Conservation (phyloP, 2,888 invertebrate species). For the Octodonta nipae region DNA sequence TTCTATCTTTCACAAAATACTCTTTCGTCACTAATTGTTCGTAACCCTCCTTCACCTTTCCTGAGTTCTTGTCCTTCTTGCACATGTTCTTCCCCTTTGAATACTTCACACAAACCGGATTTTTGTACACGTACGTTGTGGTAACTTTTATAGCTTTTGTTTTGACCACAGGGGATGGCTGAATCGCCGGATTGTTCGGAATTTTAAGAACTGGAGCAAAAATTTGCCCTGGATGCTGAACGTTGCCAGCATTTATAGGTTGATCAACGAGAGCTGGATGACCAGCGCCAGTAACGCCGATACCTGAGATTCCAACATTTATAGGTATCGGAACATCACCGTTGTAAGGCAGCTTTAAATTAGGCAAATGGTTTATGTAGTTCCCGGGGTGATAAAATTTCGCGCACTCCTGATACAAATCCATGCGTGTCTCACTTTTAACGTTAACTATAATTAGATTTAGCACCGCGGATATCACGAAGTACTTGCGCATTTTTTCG, state of each 20-base stretch:
- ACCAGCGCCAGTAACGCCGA: conserved; percentile 14
- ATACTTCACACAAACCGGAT: conserved; percentile 32
- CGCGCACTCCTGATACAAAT: conserved; percentile 2
- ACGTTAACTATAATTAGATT: too few species aligned
- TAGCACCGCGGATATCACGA: too few species aligned
- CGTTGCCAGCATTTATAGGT: conserved; percentile 30
- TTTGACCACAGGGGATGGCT: conserved; percentile 27
- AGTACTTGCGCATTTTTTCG: too few species aligned
- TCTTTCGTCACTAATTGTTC: conserved; percentile 29
- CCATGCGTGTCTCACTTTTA: too few species aligned
- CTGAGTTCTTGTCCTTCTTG: conserved; percentile 12
- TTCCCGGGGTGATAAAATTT: not conserved
- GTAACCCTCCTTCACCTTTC: conserved; percentile 14
- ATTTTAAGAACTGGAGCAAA: too few species aligned
- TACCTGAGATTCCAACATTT: too few species aligned
- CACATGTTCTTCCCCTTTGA: conserved; percentile 23
- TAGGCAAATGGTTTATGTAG: conserved; percentile 28
- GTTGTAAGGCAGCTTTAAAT: conserved; percentile 28
- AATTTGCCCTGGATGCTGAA: conserved; percentile 23
- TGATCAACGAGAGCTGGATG: conserved; percentile 27
- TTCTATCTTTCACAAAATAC: conserved; percentile 22
- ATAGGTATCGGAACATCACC: conserved; percentile 21
- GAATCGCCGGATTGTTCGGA: conserved; percentile 22
- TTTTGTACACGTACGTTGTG: conserved; percentile 30
- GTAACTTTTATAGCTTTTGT: conserved; percentile 31